Conservation (phyloP, 1,140 invertebrate species). For the Drosophila auraria region DNA sequence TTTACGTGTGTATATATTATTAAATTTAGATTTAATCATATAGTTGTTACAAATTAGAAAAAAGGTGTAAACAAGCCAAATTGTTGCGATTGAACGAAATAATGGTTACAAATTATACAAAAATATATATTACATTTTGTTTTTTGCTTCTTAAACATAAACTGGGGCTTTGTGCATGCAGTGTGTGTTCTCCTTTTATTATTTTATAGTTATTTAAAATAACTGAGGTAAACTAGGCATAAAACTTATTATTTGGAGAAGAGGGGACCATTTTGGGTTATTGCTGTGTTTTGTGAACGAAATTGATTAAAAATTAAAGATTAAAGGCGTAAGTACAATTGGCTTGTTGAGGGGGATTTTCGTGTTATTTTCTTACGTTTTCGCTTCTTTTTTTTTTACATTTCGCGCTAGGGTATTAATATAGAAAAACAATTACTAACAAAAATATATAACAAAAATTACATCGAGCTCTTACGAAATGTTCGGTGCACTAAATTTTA, state of each 20-base stretch:
- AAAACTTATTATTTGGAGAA: constrained; percentile 6
- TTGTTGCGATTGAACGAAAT: constrained; percentile 52
- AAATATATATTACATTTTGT: constrained; percentile 60
- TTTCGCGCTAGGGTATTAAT: constrained; percentile 80
- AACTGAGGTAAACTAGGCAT: constrained; percentile 64
- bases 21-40: constrained; percentile 68
- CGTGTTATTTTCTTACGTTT: constrained; percentile 42
- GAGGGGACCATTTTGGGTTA: constrained; percentile 25
- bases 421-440: constrained; percentile 82
- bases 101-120: constrained; percentile 62
- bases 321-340: constrained; percentile 70
- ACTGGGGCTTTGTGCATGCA: constrained; percentile 33
- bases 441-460: constrained; percentile 83
- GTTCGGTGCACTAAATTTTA: constrained; percentile 48
- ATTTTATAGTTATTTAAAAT: constrained; percentile 82
- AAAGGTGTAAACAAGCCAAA: constrained; percentile 77
- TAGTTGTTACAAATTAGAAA: constrained; percentile 74
- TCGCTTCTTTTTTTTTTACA: constrained; percentile 42
- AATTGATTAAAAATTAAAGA: constrained; percentile 27
- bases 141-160: constrained; percentile 60
- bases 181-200: constrained; percentile 29
- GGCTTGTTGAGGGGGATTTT: constrained; percentile 61
- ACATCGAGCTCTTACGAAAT: constrained; percentile 59
- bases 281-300: constrained; percentile 12
- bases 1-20: constrained; percentile 68